Percentiles rank a stretch among this genome's conserved stretches.
phyloP scores from a whole-genome alignment of 2,113 vertebrate species.

The Semnornis frantzii region DNA sequence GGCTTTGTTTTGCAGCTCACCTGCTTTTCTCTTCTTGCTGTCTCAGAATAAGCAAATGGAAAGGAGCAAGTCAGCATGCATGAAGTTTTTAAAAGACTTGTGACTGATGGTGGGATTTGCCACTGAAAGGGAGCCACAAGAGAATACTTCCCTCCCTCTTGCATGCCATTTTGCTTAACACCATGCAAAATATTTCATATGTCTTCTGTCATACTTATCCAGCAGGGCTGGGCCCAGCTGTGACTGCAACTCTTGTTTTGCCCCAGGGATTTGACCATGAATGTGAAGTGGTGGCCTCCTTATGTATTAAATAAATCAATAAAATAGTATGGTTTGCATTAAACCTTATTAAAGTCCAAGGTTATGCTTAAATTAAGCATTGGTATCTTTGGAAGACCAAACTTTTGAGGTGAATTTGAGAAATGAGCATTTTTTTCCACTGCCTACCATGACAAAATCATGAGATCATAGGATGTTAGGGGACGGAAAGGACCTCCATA shows the following conservation, averaged over 20 bases:
- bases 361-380: neutral
- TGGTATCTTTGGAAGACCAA: neutral
- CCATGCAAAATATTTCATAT: neutral
- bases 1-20: too few relatives aligned
- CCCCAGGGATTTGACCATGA: neutral
- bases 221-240: neutral
- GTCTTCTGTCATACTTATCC: neutral
- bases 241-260: neutral
- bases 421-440: neutral
- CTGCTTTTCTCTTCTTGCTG: too few relatives aligned
- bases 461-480: too few relatives aligned
- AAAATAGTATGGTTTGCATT: neutral
- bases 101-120: neutral
- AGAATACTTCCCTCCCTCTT: neutral
- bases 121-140: neutral
- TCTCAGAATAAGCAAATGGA: neutral
- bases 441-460: neutral
- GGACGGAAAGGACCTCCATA: too few relatives aligned
- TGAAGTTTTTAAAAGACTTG: neutral
- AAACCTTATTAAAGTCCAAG: neutral
- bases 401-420: neutral
- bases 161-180: neutral
- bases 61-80: neutral
- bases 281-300: neutral
- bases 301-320: neutral